These are phyloP conservation scores for Salvator merianae DNA, from an alignment of 2,113 vertebrate species.

Conservation along the genomic window DNA sequence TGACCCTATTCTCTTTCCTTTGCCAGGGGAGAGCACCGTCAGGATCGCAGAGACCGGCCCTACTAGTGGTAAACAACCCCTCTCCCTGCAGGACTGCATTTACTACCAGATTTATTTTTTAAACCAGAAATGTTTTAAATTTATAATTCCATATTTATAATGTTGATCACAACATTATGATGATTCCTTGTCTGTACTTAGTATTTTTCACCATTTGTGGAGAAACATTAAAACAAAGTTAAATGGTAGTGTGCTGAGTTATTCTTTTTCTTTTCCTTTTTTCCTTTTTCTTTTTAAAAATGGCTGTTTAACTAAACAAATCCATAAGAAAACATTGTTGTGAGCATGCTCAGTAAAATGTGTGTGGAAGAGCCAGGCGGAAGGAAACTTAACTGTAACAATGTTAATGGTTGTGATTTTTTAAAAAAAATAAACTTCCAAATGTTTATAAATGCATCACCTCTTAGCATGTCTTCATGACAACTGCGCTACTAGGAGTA, in stretches of 20 bases:
- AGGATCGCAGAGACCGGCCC: conserved; percentile 90
- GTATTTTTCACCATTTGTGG: conserved; percentile 83
- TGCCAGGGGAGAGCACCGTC: conserved; percentile 86
- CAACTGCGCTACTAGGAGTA: background rate
- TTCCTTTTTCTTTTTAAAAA: conserved; percentile 47
- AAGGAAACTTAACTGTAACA: conserved; percentile 68
- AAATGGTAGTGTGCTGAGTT: conserved; percentile 76
- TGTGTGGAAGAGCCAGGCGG: conserved; percentile 56
- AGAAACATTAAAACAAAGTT: conserved; percentile 79
- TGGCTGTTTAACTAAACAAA: conserved; percentile 65
- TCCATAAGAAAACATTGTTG: conserved; percentile 56
- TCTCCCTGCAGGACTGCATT: conserved; percentile 70
- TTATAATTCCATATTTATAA: conserved; percentile 93
- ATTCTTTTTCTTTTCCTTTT: conserved; percentile 39
- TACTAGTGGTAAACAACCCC: conserved; percentile 75
- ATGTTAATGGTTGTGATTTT: conserved; percentile 73
- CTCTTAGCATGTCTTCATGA: conserved; percentile 61
- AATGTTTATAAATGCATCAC: conserved; percentile 71
- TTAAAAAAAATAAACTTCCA: conserved; percentile 73
- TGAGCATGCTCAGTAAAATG: conserved; percentile 71
- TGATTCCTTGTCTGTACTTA: conserved; percentile 80
- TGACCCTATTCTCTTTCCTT: background rate
- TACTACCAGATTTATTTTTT: conserved; percentile 91
- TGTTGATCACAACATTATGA: conserved; percentile 82
- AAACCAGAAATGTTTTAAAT: conserved; percentile 90